A percentile compares a stretch with the other conserved stretches of the same genome.
Conservation (phyloP, 2,888 invertebrate species). For the Lycia hirtaria region DNA sequence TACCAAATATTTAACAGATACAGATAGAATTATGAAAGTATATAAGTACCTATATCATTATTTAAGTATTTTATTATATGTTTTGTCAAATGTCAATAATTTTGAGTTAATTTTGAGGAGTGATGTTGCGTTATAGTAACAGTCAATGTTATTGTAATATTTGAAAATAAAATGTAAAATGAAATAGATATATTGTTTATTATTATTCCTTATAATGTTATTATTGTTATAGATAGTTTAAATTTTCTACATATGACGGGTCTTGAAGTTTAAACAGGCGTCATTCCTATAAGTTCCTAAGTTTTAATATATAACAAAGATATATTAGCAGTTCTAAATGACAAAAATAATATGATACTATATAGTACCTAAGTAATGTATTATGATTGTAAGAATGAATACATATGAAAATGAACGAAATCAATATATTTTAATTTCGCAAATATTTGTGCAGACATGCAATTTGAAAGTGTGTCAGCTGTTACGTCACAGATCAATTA, state of each 20-base stretch:
- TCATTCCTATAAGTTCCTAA: too few relatives aligned
- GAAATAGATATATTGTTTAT: neutral
- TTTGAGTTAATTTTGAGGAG: constrained; percentile 6
- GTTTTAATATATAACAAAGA: too few relatives aligned
- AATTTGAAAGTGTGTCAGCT: constrained; percentile 16
- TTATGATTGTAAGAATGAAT: too few relatives aligned
- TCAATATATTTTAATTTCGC: constrained; percentile 1
- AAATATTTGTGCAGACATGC: neutral
- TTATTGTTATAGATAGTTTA: too few relatives aligned
- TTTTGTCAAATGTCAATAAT: neutral
- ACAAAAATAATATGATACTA: too few relatives aligned
- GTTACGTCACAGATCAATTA: constrained; percentile 31
- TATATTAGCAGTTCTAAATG: too few relatives aligned
- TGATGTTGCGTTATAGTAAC: constrained; percentile 50
- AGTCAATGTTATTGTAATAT: constrained; percentile 9
- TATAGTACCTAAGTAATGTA: too few relatives aligned
- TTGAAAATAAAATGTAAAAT: neutral
- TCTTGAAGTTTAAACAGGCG: too few relatives aligned
- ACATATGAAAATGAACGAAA: neutral
- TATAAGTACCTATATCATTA: constrained; percentile 10
- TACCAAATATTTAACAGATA: constrained; percentile 27
- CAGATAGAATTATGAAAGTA: constrained; percentile 10
- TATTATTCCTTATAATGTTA: too few relatives aligned
- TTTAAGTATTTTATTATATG: neutral
- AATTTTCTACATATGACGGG: too few relatives aligned